These are phyloP conservation scores for Amphipoea lucens DNA, from an alignment of 2,888 invertebrate genomes.

Conservation along the genomic window DNA sequence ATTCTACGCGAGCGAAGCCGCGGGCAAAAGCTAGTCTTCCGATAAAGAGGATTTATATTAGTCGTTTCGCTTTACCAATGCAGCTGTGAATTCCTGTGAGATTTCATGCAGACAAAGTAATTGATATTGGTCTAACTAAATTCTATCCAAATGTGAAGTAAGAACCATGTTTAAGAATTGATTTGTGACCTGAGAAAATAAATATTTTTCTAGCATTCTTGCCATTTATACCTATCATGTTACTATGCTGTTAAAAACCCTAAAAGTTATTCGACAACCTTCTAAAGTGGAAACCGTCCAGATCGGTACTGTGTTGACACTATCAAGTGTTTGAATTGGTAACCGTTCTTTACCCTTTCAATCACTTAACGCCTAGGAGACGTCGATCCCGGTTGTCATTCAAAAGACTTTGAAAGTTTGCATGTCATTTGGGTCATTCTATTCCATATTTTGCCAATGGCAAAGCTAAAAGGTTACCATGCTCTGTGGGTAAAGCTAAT, in stretches of 20 bases:
- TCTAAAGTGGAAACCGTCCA: not conserved
- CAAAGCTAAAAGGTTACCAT: no score
- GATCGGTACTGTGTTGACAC: not conserved
- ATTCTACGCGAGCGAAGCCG: no score
- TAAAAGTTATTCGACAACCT: not conserved
- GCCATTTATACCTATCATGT: not conserved
- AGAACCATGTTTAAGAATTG: not conserved
- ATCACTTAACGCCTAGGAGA: not conserved
- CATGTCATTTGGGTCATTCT: not conserved
- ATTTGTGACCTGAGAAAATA: not conserved
- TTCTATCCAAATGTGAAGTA: not conserved
- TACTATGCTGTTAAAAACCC: not conserved
- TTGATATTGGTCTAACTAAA: not conserved
- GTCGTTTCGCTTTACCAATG: constrained; percentile 11
- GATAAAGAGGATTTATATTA: constrained; percentile 32
- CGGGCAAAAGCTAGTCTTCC: no score
- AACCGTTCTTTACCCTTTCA: not conserved
- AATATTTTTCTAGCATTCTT: not conserved
- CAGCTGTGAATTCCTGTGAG: constrained; percentile 23
- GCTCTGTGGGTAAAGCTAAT: no score
- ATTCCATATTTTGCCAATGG: not conserved
- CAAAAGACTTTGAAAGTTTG: not conserved
- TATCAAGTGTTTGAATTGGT: not conserved
- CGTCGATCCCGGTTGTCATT: not conserved
- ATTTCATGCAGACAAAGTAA: constrained; percentile 9